Base-by-base conservation (phyloP, 2,797 vertebrate genomes). In the Erpetoichthys calabaricus region DNA sequence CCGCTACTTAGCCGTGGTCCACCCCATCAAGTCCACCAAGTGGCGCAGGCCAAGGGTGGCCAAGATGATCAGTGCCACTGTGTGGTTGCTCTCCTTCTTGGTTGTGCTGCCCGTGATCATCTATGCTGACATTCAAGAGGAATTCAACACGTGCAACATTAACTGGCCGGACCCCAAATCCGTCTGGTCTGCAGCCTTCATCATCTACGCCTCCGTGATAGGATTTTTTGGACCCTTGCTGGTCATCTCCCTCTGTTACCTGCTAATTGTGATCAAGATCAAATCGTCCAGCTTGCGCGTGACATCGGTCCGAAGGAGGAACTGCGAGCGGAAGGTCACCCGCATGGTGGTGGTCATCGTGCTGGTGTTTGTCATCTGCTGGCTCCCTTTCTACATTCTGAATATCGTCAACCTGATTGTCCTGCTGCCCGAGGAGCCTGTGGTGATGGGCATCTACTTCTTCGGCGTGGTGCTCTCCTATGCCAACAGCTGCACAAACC, bases 331-430 rank as follows among this genome's bases (percentile, higher is more conserved):
- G 43, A 89, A 90, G 57, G 91, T 98, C 75, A 98, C 94, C 0
- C 85, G 88, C 57, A 96, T 98, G 94, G 95, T 98, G 76, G 91
- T 97, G 69, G 82, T 91, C 3, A 91, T 97, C 58, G 95, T 98
- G 72, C 87, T 86, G 7, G 92, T 93, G 58, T 98, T 98, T 0
- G 80, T 97, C 45, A 79, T 96, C 67, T 98, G 95, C 76, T 98
- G 93, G 95, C 78, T 96, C 59, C 94, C 93, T 0, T 98, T 98
- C 82, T 97, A 91, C 1, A 83, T 93, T 70, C 88, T 96, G 75
- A 98, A 97, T 78, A 94, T 98, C 47, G 74, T 97, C 73, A 98
- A 97, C 6, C 87, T 96, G 9, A 80, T 93, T 55, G 84, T 91
- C 75, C 89, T 91, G 2, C 82, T 97, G 63, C 94, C 94, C 0